Evolutionary conservation across 2,797 vertebrate genomes (phyloP).

Genomic region (Alectoris magna): DNA sequence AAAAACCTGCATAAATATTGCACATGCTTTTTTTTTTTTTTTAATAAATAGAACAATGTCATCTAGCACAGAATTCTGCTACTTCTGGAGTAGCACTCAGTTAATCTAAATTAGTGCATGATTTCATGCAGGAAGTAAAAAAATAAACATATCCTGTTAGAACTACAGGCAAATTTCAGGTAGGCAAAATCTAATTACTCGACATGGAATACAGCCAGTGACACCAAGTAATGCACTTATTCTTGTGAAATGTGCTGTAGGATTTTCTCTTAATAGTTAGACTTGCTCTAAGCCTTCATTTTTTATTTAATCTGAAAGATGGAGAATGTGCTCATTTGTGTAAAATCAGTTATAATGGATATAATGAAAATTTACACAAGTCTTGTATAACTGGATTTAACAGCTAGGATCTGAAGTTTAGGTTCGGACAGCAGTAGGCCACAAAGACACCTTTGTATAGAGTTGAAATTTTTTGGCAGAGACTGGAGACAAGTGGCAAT

Average conservation of each 20-base stretch:
- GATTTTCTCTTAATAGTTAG: background rate
- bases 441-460: slow-evolving; percentile 65
- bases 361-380: slow-evolving; percentile 60
- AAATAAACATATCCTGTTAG: slow-evolving; percentile 8
- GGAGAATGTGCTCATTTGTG: slow-evolving; percentile 35
- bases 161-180: slow-evolving; percentile 31
- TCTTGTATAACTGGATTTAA: slow-evolving; percentile 53
- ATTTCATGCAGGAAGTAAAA: slow-evolving; percentile 41
- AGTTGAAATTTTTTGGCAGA: slow-evolving; percentile 19
- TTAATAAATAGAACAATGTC: slow-evolving; percentile 26
- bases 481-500: slow-evolving; percentile 65
- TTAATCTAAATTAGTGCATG: background rate
- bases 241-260: background rate
- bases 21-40: rapidly evolving
- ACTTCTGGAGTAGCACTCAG: background rate
- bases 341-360: slow-evolving; percentile 36
- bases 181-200: slow-evolving; percentile 41
- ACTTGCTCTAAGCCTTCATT: slow-evolving; percentile 19
- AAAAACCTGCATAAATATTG: background rate
- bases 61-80: background rate
- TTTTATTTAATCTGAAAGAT: slow-evolving; percentile 45
- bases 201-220: background rate
- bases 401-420: background rate
- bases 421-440: slow-evolving; percentile 19
- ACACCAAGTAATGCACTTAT: background rate